Conservation (phyloP, 2,888 invertebrate genomes). For the Phragmatobia fuliginosa region DNA sequence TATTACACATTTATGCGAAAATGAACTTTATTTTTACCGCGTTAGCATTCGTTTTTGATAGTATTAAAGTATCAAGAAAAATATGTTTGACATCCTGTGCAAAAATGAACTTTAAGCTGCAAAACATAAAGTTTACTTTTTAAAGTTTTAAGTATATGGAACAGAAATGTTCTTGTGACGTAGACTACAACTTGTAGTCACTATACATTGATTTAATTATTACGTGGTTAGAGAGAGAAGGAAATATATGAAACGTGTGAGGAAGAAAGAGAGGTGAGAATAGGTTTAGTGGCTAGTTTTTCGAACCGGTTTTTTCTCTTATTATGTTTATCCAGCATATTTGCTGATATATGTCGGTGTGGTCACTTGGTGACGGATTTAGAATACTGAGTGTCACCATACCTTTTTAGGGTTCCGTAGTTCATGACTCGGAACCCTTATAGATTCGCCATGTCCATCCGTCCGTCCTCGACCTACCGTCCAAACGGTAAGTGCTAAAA, state of each 20-base stretch:
- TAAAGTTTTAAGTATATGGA: background rate
- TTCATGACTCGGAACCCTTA: too few species aligned
- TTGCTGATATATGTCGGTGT: too few species aligned
- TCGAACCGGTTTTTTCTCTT: background rate
- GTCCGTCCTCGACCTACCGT: too few species aligned
- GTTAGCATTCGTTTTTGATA: background rate
- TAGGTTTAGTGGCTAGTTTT: background rate
- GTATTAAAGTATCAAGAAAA: background rate
- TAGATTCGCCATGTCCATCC: too few species aligned
- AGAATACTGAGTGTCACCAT: too few species aligned
- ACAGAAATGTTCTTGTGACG: slow-evolving; percentile 4
- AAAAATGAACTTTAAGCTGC: slow-evolving; percentile 1
- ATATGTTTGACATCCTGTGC: background rate
- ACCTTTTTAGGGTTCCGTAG: too few species aligned
- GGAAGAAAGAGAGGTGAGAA: background rate
- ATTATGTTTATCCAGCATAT: too few species aligned
- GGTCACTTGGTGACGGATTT: background rate
- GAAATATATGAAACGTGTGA: background rate
- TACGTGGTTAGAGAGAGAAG: background rate
- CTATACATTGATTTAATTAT: background rate
- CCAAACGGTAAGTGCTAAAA: too few species aligned
- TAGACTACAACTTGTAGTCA: background rate
- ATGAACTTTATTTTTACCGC: background rate
- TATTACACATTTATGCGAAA: background rate
- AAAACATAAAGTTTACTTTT: background rate